Evolutionary conservation across 2,113 vertebrate genomes (phyloP).

Genomic region (Elachura formosa): DNA sequence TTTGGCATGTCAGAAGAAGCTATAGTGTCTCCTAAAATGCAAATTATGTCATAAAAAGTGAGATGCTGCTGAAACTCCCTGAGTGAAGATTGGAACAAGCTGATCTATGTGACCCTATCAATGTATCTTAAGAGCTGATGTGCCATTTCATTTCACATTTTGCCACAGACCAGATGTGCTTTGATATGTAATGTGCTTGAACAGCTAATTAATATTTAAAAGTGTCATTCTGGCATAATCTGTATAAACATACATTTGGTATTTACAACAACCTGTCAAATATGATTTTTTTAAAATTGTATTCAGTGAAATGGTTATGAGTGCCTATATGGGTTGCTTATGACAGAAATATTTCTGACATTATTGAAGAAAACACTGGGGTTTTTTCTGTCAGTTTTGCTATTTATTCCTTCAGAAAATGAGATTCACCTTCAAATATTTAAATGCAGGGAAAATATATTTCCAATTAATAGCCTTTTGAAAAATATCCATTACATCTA

Average conservation of each 20-base stretch:
- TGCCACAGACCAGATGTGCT: conserved; percentile 47
- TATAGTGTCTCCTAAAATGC: neutral
- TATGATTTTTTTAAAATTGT: neutral
- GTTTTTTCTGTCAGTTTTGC: neutral
- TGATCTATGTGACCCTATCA: conserved; percentile 18
- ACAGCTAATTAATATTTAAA: conserved; percentile 55
- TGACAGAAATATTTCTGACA: neutral
- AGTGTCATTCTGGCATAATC: neutral
- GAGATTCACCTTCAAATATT: neutral
- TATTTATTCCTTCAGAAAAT: neutral
- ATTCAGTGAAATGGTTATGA: neutral
- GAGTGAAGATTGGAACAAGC: neutral
- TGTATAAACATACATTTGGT: neutral
- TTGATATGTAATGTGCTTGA: conserved; percentile 24
- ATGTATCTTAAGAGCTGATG: conserved; percentile 15
- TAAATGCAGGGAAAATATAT: neutral
- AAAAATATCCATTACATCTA: neutral
- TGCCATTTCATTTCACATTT: conserved; percentile 29
- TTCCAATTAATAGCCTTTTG: neutral
- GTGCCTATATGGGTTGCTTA: neutral
- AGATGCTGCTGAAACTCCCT: neutral
- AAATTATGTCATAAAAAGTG: neutral
- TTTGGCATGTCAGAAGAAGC: neutral
- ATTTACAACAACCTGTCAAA: conserved; percentile 4
- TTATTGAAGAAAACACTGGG: neutral